Conservation (phyloP, 2,797 vertebrate genomes). For the Poeciliopsis turneri region DNA sequence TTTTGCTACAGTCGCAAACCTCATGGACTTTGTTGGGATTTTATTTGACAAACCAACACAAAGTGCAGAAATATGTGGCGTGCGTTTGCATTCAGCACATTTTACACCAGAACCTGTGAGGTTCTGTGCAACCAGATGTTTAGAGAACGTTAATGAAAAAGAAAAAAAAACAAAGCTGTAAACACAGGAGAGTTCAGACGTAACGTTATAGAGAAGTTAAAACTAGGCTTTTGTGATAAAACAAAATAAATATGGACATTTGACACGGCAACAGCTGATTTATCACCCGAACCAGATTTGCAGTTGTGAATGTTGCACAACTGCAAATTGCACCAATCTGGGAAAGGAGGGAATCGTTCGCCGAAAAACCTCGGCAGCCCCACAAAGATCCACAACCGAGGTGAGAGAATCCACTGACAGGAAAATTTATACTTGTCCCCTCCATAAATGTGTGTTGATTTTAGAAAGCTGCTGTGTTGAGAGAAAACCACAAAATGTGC, state of each 20-base stretch:
- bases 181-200: background rate
- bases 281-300: background rate
- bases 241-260: background rate
- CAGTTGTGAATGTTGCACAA: background rate
- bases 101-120: background rate
- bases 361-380: background rate
- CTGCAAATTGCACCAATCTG: background rate
- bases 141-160: background rate
- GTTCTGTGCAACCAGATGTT: background rate
- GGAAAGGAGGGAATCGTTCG: background rate
- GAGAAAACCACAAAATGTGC: background rate
- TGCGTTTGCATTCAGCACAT: background rate
- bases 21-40: background rate
- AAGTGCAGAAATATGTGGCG: background rate
- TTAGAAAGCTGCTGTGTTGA: background rate
- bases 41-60: background rate
- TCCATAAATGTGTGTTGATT: background rate
- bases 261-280: background rate
- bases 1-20: background rate
- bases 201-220: background rate
- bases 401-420: background rate
- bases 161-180: background rate
- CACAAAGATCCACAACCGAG: background rate
- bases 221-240: background rate
- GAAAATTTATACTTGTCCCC: background rate